A percentile compares a stretch with the other conserved stretches of the same genome.
Conservation (phyloP, 2,113 vertebrate species). For the Hemibagrus wyckioides region DNA sequence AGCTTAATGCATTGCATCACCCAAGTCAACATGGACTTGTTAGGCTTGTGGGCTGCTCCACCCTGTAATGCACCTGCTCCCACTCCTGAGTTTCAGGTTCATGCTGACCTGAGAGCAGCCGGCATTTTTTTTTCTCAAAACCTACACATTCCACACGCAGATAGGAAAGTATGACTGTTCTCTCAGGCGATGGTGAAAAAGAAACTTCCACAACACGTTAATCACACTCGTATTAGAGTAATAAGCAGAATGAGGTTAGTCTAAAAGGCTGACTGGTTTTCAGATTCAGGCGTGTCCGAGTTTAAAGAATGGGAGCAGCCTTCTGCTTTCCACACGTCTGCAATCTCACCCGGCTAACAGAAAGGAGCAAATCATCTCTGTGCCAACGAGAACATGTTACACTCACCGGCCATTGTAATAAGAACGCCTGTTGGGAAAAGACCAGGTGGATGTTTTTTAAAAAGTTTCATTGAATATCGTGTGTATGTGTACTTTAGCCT, state of each 20-base stretch:
- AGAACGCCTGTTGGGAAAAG: neutral
- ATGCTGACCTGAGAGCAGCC: neutral
- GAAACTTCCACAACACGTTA: neutral
- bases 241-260: neutral
- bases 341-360: neutral
- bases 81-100: slow-evolving; percentile 1
- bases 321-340: neutral
- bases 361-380: neutral
- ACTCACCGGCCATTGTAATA: neutral
- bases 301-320: neutral
- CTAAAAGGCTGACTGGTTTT: neutral
- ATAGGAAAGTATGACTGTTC: neutral
- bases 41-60: slow-evolving; percentile 14
- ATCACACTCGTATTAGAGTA: neutral
- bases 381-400: neutral
- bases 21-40: slow-evolving; percentile 17
- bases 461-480: neutral
- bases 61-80: slow-evolving; percentile 19
- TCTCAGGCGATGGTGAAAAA: neutral
- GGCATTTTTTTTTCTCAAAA: neutral
- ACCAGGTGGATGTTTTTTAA: neutral
- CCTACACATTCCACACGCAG: neutral
- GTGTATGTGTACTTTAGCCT: neutral
- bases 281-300: slow-evolving; percentile 2
- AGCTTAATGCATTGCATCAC: slow-evolving; percentile 26